phyloP scores from a whole-genome alignment of 2,888 invertebrate species.

The Acrobasis consociella region DNA sequence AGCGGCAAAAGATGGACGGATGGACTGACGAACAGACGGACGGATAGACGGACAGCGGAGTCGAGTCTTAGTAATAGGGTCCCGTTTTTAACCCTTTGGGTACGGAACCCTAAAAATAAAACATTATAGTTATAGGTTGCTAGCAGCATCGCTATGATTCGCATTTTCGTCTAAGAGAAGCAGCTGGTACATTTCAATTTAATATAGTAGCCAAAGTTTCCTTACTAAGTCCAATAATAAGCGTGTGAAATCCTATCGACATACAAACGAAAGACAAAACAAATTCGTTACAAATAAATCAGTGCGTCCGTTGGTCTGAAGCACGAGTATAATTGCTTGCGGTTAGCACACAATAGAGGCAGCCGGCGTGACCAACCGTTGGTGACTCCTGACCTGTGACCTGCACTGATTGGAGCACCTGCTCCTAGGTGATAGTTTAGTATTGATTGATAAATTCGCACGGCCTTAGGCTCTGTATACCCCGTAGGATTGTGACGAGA shows the following conservation, averaged over 20 bases:
- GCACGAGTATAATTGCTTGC: conserved; percentile 10
- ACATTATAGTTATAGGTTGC: too few relatives aligned
- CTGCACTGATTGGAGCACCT: conserved; percentile 35
- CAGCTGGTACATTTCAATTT: too few relatives aligned
- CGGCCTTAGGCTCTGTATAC: neutral
- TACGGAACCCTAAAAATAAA: too few relatives aligned
- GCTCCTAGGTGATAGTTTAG: conserved; percentile 24
- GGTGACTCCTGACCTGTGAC: conserved; percentile 42
- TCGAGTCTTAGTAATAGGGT: too few relatives aligned
- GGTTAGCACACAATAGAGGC: conserved; percentile 33
- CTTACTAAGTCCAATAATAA: too few relatives aligned
- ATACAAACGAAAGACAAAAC: conserved; percentile 24
- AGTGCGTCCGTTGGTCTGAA: conserved; percentile 25
- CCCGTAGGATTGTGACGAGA: neutral
- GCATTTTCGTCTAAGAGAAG: too few relatives aligned
- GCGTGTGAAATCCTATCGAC: neutral
- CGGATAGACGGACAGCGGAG: too few relatives aligned
- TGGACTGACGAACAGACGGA: too few relatives aligned
- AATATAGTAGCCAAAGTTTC: too few relatives aligned
- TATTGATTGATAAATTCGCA: conserved; percentile 6
- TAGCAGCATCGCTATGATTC: too few relatives aligned
- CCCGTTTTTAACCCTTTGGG: too few relatives aligned
- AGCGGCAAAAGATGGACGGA: too few relatives aligned
- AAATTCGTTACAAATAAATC: conserved; percentile 24
- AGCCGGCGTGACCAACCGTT: conserved; percentile 43